Percentiles rank a stretch among this genome's conserved stretches.
phyloP scores from a whole-genome alignment of 2,888 invertebrate species.

The Serrognathus titanus region DNA sequence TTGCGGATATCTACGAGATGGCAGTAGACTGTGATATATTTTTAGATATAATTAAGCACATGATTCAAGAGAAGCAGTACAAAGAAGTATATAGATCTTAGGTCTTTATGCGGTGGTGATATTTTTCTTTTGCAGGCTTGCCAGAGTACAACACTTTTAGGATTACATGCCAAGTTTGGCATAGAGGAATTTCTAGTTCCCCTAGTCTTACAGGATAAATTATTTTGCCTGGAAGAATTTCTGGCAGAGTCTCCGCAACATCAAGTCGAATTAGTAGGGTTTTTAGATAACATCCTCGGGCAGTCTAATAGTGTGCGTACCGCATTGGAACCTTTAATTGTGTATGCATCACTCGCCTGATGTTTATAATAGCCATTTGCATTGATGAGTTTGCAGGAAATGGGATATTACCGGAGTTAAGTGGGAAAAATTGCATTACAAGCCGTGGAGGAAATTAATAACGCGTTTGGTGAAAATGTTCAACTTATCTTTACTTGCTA shows the following conservation, averaged over 20 bases:
- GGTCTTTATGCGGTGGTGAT: constrained; percentile 6
- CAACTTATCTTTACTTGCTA: constrained; percentile 64
- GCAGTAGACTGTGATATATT: constrained; percentile 59
- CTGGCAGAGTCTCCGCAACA: constrained; percentile 62
- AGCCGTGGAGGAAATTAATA: constrained; percentile 75
- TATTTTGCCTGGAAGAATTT: constrained; percentile 73
- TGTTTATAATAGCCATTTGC: too few species aligned
- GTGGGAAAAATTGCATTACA: constrained; percentile 66
- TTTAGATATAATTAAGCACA: constrained; percentile 58
- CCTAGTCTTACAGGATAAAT: constrained; percentile 76
- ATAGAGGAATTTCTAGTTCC: constrained; percentile 74
- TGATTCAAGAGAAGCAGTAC: constrained; percentile 57
- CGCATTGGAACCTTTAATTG: constrained; percentile 56
- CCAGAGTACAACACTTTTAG: constrained; percentile 64
- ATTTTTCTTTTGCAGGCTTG: constrained; percentile 54
- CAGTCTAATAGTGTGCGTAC: constrained; percentile 57
- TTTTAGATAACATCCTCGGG: constrained; percentile 69
- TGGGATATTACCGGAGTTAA: constrained; percentile 65
- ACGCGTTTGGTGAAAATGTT: constrained; percentile 73
- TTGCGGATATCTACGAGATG: constrained; percentile 64
- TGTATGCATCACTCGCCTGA: constrained; percentile 44
- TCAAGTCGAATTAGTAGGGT: constrained; percentile 63
- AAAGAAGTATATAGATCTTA: constrained; percentile 58
- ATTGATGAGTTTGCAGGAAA: constrained; percentile 43
- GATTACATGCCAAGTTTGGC: constrained; percentile 63